phyloP scores from a whole-genome alignment of 2,113 vertebrate genomes.

The Notarius lentiginosus region DNA sequence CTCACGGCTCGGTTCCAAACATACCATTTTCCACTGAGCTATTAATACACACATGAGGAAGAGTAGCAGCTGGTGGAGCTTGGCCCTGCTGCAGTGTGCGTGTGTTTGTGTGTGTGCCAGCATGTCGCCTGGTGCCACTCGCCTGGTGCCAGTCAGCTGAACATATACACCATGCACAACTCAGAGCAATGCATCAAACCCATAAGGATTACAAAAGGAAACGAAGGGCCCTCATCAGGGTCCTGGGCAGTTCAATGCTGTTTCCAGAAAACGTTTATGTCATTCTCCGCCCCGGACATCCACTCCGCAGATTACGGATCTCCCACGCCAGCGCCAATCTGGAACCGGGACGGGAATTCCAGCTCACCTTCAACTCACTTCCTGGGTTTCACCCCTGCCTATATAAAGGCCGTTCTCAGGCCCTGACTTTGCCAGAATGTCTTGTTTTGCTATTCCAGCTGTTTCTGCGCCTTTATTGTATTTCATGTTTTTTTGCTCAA shows the following conservation, averaged over 20 bases:
- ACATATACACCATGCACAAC: background rate
- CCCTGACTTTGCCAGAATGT: too few relatives aligned
- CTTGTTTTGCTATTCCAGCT: too few relatives aligned
- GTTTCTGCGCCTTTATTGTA: too few relatives aligned
- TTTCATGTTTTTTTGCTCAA: too few relatives aligned
- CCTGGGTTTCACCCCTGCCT: too few relatives aligned
- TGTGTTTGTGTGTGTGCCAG: background rate
- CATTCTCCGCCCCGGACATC: too few relatives aligned
- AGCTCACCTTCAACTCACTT: too few relatives aligned
- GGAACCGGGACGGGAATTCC: too few relatives aligned
- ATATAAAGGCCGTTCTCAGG: too few relatives aligned
- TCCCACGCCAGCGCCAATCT: too few relatives aligned
- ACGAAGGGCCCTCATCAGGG: background rate
- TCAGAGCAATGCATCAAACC: background rate
- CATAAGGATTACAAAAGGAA: background rate
- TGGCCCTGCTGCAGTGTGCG: background rate
- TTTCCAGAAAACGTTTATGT: background rate
- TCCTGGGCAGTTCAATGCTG: background rate
- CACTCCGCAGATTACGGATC: too few relatives aligned
- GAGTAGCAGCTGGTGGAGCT: slow-evolving; percentile 38
- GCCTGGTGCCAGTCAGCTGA: background rate
- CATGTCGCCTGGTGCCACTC: background rate
- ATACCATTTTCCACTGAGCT: slow-evolving; percentile 15
- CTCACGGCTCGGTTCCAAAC: slow-evolving; percentile 13
- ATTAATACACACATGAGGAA: slow-evolving; percentile 44